Evolutionary conservation across 2,113 vertebrate genomes (phyloP).

Genomic region (Microtus montanus): DNA sequence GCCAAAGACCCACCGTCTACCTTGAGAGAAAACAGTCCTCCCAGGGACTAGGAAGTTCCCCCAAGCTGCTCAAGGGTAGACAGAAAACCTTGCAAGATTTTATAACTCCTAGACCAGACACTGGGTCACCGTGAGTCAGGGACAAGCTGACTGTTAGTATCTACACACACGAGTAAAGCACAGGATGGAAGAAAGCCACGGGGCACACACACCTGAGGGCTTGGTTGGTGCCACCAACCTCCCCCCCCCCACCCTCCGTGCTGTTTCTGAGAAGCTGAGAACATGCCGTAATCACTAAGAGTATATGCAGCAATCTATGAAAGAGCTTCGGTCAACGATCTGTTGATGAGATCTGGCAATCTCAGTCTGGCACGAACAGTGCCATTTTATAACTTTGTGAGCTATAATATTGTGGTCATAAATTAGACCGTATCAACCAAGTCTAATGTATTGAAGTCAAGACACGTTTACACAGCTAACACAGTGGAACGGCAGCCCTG

Average conservation of each 20-base stretch:
- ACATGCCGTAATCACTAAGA: background rate
- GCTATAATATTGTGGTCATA: background rate
- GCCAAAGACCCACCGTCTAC: constrained; percentile 33
- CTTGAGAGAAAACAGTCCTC: background rate
- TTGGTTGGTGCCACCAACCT: background rate
- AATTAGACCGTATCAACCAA: background rate
- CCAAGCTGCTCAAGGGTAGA: background rate
- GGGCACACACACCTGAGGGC: background rate
- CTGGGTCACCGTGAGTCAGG: constrained; percentile 14
- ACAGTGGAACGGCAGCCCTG: background rate
- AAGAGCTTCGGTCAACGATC: background rate
- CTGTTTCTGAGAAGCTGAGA: background rate
- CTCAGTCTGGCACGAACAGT: too few species aligned
- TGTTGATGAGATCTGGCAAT: background rate
- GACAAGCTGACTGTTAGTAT: background rate
- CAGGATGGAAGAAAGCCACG: background rate
- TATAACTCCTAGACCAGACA: background rate
- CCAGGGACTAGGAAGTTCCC: background rate
- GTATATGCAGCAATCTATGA: background rate
- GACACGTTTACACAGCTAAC: background rate
- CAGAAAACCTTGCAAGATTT: background rate
- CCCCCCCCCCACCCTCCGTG: too few species aligned
- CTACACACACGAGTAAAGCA: background rate
- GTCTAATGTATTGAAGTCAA: constrained; percentile 7
- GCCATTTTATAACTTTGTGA: background rate